Conservation (phyloP, 2,888 invertebrate species). For the Cordylochernes scorpioides region DNA sequence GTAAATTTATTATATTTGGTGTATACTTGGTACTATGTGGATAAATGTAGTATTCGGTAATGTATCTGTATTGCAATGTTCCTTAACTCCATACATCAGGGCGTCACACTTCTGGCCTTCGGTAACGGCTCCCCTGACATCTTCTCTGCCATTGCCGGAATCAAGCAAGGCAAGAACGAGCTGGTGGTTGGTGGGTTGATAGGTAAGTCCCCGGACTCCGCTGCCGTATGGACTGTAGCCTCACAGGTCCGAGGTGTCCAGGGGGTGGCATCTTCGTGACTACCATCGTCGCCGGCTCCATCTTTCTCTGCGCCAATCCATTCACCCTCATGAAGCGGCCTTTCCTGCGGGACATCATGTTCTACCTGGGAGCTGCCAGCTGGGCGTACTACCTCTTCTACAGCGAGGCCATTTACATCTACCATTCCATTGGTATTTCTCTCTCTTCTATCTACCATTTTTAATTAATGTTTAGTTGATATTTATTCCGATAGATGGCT, state of each 20-base stretch:
- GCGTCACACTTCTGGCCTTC: slow-evolving; percentile 39
- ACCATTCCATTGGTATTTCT: slow-evolving; percentile 28
- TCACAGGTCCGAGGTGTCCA: slow-evolving; percentile 14
- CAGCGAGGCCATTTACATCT: slow-evolving; percentile 24
- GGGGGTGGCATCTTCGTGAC: slow-evolving; percentile 36
- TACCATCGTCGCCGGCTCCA: slow-evolving; percentile 31
- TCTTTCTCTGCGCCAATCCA: slow-evolving; percentile 29
- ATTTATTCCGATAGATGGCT: no score
- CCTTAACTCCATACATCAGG: slow-evolving; percentile 19
- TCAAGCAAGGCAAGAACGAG: slow-evolving; percentile 20
- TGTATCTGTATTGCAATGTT: no score
- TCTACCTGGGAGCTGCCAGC: slow-evolving; percentile 26
- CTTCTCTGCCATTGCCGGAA: slow-evolving; percentile 33
- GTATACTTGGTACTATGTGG: no score
- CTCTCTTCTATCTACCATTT: no score
- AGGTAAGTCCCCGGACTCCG: slow-evolving; percentile 16
- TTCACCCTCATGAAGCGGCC: slow-evolving; percentile 28
- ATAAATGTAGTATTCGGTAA: no score
- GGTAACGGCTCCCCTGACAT: slow-evolving; percentile 43
- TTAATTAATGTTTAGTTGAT: no score
- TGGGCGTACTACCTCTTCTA: slow-evolving; percentile 27
- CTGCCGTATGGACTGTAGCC: neutral
- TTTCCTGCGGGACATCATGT: slow-evolving; percentile 27
- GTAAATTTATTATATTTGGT: no score
- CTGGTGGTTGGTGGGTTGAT: slow-evolving; percentile 23